Base-by-base conservation (phyloP, 2,888 invertebrate genomes). In the Machimus rusticus region DNA sequence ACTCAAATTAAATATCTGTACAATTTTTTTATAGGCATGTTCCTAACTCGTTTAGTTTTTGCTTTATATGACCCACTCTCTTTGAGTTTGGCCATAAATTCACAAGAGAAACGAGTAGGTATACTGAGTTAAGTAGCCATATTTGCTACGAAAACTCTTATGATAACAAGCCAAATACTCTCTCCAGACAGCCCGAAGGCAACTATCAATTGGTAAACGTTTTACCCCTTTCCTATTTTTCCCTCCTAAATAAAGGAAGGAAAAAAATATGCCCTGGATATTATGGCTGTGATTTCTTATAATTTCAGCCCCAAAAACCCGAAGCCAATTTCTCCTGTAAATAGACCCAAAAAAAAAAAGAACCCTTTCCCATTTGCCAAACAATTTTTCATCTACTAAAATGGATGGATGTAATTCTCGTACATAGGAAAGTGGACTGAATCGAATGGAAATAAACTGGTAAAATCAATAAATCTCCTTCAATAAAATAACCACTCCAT, bases 381-480 rank as follows among this genome's bases (percentile, higher is more conserved):
- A 19, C 19, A 66, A 66, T 66, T 66, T 66, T 28, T 66, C 66
- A 66, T 66, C 66, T 66, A 66, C 51, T n/a, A 66, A 66, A 55
- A 55, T 55, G 55, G 19, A 66, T 28, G 23, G 66, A 28, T 66
- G 51, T 51, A 66, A 28, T 66, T 2, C 23, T 66, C 28, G 66
- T 66, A 66, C 66, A 66, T 9, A 19, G 66, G 19, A 66, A 66
- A 66, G 14, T 66, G 66, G 28, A 28, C 28, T 19, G 23, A 12
- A 66, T 66, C 66, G 23, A 66, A 28, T 66, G 19, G 66, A 66
- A 66, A 66, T 66, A 51, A 66, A 28, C 66, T 66, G 19, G 23
- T 34, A 76, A 76, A 76, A 76, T 37, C 78, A 78, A 78, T 78
- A 78, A 78, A 78, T 39, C 79, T 39, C 66, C 14, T 79, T 51